Base-by-base conservation (phyloP, 2,797 vertebrate genomes). In the Gymnoscopelus braueri region DNA sequence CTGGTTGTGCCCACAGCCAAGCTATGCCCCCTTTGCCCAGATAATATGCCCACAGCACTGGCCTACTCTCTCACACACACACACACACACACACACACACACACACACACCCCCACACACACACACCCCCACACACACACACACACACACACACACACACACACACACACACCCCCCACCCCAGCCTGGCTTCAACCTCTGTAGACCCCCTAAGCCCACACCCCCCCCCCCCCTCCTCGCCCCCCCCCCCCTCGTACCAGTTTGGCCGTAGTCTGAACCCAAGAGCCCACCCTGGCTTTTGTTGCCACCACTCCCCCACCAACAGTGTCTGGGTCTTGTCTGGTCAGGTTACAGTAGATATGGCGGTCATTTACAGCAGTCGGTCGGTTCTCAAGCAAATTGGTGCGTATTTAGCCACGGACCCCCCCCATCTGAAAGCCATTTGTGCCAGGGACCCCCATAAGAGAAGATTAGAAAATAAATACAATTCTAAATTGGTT, bases 241-340 rank as follows among this genome's bases (percentile, higher is more conserved):
- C 55, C 1, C 57, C 60, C 58, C 67, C 5, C 71, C 13, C 24
- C 51, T 77, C 74, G 68, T 74, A 61, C 70, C 71, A 74, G 60
- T 75, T 80, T 92, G 83, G 81, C 90, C 89, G 75, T 79, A 85
- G 74, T 71, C 82, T 91, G 91, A 90, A 89, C 90, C 86, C 84
- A 67, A 82, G 74, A 80, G 67, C 82, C 72, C 73, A 77, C 71
- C 74, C 83, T 65, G 1, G 72, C 77, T 86, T 80, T 39, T 39
- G 39, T 39, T 79, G 60, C 81, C 82, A 67, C 79, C 78, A 78
- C 87, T 86, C 80, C 87, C 80, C 83, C 79, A 83, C 84, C 81
- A 72, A 82, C 79, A 71, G 75, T 84, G 84, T 83, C 60, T 65
- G 72, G 78, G 80, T 79, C 82, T 86, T 76, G 78, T 83, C 80